phyloP scores from a whole-genome alignment of 2,888 invertebrate genomes.

The Euclidia mi region DNA sequence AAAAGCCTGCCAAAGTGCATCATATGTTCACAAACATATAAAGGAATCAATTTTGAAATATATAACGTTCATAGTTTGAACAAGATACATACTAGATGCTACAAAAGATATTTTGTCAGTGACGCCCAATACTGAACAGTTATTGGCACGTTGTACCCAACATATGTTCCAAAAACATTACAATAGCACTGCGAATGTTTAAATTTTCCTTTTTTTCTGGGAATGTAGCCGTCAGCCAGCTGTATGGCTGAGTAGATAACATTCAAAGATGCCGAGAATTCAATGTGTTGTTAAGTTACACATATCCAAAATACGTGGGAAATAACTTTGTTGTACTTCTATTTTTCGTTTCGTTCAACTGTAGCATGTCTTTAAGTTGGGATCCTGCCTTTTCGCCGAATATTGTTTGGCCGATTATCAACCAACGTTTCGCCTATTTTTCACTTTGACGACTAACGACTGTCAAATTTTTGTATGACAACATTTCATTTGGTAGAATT shows the following conservation, averaged over 20 bases:
- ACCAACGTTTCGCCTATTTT: too few relatives aligned
- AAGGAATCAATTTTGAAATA: neutral
- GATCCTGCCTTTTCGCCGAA: too few relatives aligned
- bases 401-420: too few relatives aligned
- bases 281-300: too few relatives aligned
- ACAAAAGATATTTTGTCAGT: conserved; percentile 11
- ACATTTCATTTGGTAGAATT: too few relatives aligned
- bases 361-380: too few relatives aligned
- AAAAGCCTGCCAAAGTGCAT: too few relatives aligned
- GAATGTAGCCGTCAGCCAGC: conserved; percentile 48
- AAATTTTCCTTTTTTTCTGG: conserved; percentile 38
- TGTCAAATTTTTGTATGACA: too few relatives aligned
- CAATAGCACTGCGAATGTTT: conserved; percentile 29
- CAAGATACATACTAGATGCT: conserved; percentile 2
- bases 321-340: too few relatives aligned
- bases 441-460: too few relatives aligned
- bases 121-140: conserved; percentile 17
- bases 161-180: conserved; percentile 35
- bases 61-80: neutral
- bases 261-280: conserved; percentile 54
- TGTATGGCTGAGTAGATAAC: conserved; percentile 46
- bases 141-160: conserved; percentile 16
- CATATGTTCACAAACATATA: neutral
- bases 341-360: too few relatives aligned
- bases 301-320: too few relatives aligned